A percentile compares a stretch with the other conserved stretches of the same genome.
These are phyloP conservation scores for Helicoverpa zea DNA, from an alignment of 1,140 invertebrate genomes.

Conservation along the genomic window DNA sequence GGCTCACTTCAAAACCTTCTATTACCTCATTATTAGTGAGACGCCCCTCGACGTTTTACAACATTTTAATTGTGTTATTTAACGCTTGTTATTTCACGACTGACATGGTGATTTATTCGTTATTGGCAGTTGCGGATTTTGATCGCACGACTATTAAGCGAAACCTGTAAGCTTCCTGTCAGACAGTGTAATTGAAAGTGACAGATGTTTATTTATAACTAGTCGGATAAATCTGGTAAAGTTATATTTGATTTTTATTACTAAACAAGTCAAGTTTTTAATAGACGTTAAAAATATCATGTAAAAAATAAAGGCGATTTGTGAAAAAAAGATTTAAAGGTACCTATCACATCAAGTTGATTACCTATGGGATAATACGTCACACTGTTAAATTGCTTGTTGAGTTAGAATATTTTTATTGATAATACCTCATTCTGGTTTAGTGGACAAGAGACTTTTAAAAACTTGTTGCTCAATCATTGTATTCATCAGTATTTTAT, in stretches of 20 bases:
- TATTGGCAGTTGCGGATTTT: slow-evolving; percentile 44
- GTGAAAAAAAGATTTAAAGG: too few species aligned
- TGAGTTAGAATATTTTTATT: background rate
- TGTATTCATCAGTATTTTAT: slow-evolving; percentile 29
- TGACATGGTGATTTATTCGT: slow-evolving; percentile 66
- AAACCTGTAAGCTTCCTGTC: background rate
- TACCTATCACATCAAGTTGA: too few species aligned
- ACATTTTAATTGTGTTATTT: slow-evolving; percentile 77
- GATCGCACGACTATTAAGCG: slow-evolving; percentile 17
- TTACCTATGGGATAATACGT: too few species aligned
- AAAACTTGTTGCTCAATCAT: slow-evolving; percentile 2
- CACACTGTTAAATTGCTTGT: background rate
- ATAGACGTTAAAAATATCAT: background rate
- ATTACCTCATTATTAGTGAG: slow-evolving; percentile 75
- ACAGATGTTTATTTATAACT: slow-evolving; percentile 5
- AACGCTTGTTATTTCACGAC: slow-evolving; percentile 66
- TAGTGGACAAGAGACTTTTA: background rate
- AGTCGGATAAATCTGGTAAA: too few species aligned
- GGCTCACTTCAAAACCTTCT: slow-evolving; percentile 59
- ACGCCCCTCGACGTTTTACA: slow-evolving; percentile 71
- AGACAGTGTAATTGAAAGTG: slow-evolving; percentile 8
- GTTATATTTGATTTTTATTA: too few species aligned
- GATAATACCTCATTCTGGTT: background rate
- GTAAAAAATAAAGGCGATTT: background rate
- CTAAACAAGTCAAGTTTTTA: background rate